phyloP scores from a whole-genome alignment of 2,113 vertebrate genomes.

The Jacana jacana region DNA sequence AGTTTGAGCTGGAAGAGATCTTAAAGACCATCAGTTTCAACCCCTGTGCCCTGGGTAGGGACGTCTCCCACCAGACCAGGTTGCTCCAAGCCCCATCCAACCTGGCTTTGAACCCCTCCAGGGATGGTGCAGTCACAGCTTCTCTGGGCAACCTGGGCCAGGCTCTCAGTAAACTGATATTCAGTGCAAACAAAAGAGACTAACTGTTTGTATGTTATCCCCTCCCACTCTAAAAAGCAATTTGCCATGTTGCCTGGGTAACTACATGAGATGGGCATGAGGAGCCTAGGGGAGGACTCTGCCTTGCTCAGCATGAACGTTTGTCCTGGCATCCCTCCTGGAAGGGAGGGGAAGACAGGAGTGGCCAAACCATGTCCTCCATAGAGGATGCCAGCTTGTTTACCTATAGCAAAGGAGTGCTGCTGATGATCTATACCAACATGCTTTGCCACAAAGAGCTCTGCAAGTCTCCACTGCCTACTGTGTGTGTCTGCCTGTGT shows the following conservation, averaged over 20 bases:
- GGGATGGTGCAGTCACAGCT: neutral
- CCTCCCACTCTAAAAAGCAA: neutral
- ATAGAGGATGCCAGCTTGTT: neutral
- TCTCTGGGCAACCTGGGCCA: neutral
- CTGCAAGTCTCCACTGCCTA: constrained; percentile 27
- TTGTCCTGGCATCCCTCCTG: neutral
- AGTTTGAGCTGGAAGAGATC: neutral
- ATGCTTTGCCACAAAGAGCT: neutral
- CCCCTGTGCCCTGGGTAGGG: neutral
- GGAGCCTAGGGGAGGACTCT: neutral
- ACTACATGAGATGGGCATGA: neutral
- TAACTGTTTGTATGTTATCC: neutral
- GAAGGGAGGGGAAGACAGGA: neutral
- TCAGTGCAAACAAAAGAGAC: neutral
- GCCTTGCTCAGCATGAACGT: accelerated
- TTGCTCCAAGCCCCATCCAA: neutral
- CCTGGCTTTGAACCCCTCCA: neutral
- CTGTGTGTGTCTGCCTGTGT: neutral
- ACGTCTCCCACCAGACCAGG: neutral
- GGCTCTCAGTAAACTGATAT: neutral
- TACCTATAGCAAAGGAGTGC: neutral
- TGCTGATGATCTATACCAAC: accelerated
- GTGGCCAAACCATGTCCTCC: neutral
- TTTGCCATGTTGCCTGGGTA: neutral
- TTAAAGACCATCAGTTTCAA: neutral